phyloP scores from a whole-genome alignment of 2,888 invertebrate genomes.

The Neria commutata region DNA sequence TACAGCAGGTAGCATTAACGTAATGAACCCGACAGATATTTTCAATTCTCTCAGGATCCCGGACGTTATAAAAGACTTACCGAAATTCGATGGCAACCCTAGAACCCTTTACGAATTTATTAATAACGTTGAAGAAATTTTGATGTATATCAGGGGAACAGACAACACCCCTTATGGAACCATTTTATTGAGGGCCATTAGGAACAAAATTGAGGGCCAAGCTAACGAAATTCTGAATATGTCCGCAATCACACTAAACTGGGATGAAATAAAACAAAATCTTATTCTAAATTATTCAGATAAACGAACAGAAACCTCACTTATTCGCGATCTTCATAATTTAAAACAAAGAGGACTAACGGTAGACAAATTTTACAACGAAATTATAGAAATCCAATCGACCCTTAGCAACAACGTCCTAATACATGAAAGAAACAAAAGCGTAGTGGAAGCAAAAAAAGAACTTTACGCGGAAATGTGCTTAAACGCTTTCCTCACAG shows the following conservation, averaged over 20 bases:
- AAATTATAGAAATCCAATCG: conserved; percentile 33
- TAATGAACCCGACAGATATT: conserved; percentile 11
- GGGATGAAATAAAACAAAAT: conserved; percentile 29
- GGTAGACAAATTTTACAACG: conserved; percentile 29
- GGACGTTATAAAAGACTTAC: conserved; percentile 32
- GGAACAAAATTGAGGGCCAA: conserved; percentile 31
- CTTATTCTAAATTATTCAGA: conserved; percentile 29
- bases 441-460: conserved; percentile 31
- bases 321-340: conserved; percentile 29
- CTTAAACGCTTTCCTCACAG: conserved; percentile 30
- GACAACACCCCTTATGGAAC: conserved; percentile 23
- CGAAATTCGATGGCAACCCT: conserved; percentile 24
- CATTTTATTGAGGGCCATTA: conserved; percentile 23
- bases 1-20: too few relatives aligned
- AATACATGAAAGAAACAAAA: conserved; percentile 30
- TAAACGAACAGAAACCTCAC: conserved; percentile 29
- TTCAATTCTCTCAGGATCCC: conserved; percentile 27
- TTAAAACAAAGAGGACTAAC: conserved; percentile 23
- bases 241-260: conserved; percentile 28
- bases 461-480: conserved; percentile 33
- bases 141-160: conserved; percentile 6
- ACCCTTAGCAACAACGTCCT: conserved; percentile 29
- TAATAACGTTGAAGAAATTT: conserved; percentile 29
- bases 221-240: conserved; percentile 32
- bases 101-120: conserved; percentile 24